phyloP scores from a whole-genome alignment of 1,140 invertebrate species.

The Whitmania pigra region DNA sequence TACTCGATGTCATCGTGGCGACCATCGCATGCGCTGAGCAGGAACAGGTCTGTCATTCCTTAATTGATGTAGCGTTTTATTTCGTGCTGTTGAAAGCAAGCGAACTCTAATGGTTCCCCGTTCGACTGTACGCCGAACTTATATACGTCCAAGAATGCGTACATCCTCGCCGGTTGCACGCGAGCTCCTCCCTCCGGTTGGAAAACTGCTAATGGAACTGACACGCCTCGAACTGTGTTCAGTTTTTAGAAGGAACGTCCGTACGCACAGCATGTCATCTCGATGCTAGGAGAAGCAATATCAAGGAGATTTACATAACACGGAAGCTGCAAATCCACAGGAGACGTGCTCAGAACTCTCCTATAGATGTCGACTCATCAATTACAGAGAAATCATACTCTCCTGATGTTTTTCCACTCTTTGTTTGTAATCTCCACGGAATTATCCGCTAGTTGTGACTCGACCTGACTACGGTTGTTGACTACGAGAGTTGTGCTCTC shows the following conservation, averaged over 20 bases:
- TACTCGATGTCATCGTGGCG: neutral
- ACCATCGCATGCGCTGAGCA: slow-evolving; percentile 5
- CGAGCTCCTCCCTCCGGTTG: neutral
- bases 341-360: too few species aligned
- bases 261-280: too few species aligned
- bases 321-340: too few species aligned
- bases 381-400: slow-evolving; percentile 14
- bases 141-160: slow-evolving; percentile 2
- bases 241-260: too few species aligned
- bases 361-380: slow-evolving; percentile 3
- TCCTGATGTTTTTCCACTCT: neutral
- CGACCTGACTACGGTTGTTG: too few species aligned
- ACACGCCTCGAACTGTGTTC: too few species aligned
- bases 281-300: too few species aligned
- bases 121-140: neutral
- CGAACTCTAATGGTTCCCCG: slow-evolving; percentile 12
- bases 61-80: slow-evolving; percentile 15
- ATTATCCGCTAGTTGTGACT: neutral
- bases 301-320: too few species aligned
- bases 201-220: too few species aligned
- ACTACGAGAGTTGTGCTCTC: too few species aligned
- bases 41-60: slow-evolving; percentile 7
- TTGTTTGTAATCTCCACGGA: slow-evolving; percentile 10
- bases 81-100: slow-evolving; percentile 14
- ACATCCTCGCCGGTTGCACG: neutral